Evolutionary conservation across 2,888 invertebrate species (phyloP), one percentile per base, ranked within the genome.

Genomic region (Marronus borbonicus): DNA sequence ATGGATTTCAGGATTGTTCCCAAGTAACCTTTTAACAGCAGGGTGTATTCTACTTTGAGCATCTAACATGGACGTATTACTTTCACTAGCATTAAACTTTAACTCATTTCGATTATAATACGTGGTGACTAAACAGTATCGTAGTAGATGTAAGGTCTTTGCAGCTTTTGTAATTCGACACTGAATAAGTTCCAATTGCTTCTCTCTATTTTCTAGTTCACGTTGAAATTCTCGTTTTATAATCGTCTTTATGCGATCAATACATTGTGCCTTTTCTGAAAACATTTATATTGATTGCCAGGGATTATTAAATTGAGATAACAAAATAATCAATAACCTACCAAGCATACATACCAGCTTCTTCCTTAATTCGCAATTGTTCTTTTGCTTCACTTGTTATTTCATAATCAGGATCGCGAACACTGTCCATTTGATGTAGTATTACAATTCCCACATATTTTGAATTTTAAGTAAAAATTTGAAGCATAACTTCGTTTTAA

Each of bases 161-260:
- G 91, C 89, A 0, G 91, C 90, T 83, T 90, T 89, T 52, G 89
- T 90, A 83, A 93, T 90, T 87, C 92, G 91, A 80, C 92, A 91
- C 85, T 95, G 93, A 78, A 95, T 93, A 72, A 92, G 89, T 80
- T 92, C 90, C 14, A 96, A 89, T 89, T 96, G 95, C 76, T 92
- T 91, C 85, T 95, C 93, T 84, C 95, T 93, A 1, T 89, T 85
- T 68, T 90, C 89, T 12, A 96, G 89, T 86, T 96, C 96, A 68
- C 90, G 90, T 64, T 92, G 89, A 88, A 96, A 96, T 88, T 96
- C 94, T 78, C 90, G 90, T 81, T 92, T 90, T 44, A 96, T 91
- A 74, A 96, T 93, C 36, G 90, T 88, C 82, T 91, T 90, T 31
- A 96, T 90, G 77, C 95, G 93, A 36, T 90, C 88, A 81, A 90